phyloP scores from a whole-genome alignment of 92 coral and sea anemone species.

The Desmophyllum pertusum region DNA sequence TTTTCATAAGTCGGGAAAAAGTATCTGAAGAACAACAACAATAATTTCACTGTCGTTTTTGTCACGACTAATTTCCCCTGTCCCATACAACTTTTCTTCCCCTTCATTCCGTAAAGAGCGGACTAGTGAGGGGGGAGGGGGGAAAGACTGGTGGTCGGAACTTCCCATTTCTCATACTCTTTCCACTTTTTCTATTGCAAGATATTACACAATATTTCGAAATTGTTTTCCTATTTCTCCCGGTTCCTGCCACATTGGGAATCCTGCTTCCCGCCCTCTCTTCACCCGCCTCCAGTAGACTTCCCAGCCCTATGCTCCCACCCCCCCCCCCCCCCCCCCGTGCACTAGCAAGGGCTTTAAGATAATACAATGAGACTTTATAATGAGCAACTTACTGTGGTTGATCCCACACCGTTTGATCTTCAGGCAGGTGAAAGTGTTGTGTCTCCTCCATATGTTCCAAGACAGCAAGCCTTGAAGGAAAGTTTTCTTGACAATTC shows the following conservation, averaged over 20 bases:
- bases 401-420: constrained; percentile 79
- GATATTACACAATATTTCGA: no score
- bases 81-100: background rate
- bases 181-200: no score
- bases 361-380: background rate
- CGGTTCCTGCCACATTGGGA: no score
- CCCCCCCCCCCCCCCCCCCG: no score
- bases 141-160: no score
- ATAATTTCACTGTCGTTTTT: background rate
- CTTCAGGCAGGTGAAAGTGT: constrained; percentile 80
- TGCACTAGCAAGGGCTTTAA: no score
- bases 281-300: no score
- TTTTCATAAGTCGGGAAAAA: constrained; percentile 95
- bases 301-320: no score
- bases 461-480: constrained; percentile 58
- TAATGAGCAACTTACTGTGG: constrained; percentile 77
- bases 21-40: constrained; percentile 59
- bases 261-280: no score
- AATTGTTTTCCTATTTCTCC: no score
- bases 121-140: no score
- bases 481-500: constrained; percentile 73
- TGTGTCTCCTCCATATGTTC: constrained; percentile 67
- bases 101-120: background rate
- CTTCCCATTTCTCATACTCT: no score
- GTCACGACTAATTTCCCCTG: background rate